Percentiles rank a stretch among this genome's conserved stretches.
phyloP scores from a whole-genome alignment of 2,797 vertebrate species.

The Cephalopachus bancanus region DNA sequence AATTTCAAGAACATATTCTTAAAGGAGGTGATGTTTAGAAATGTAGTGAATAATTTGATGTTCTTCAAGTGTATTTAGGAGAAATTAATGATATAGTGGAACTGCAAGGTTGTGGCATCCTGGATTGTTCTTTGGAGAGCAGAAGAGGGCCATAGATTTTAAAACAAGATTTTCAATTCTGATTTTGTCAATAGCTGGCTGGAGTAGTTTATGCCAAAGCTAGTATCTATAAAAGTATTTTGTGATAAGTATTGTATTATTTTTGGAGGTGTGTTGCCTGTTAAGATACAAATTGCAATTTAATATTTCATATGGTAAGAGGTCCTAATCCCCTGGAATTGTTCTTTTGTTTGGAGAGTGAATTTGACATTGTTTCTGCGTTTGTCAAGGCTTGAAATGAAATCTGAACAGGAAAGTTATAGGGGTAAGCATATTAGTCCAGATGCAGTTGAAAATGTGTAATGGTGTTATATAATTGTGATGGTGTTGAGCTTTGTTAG shows the following conservation, averaged over 20 bases:
- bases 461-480: background rate
- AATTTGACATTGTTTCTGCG: background rate
- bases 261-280: background rate
- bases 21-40: background rate
- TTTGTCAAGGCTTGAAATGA: background rate
- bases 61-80: background rate
- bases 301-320: background rate
- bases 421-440: background rate
- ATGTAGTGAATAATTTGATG: background rate
- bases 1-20: constrained; percentile 18
- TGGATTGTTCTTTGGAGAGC: background rate
- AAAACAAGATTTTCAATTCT: background rate
- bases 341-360: background rate
- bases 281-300: background rate
- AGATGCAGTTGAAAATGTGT: background rate
- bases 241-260: background rate
- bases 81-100: background rate
- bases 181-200: background rate
- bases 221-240: background rate
- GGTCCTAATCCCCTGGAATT: background rate
- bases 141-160: background rate
- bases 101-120: background rate
- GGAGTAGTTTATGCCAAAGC: background rate
- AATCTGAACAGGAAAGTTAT: background rate
- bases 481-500: background rate